Conservation (phyloP, 2,113 vertebrate species). For the Coryphaenoides rupestris region DNA sequence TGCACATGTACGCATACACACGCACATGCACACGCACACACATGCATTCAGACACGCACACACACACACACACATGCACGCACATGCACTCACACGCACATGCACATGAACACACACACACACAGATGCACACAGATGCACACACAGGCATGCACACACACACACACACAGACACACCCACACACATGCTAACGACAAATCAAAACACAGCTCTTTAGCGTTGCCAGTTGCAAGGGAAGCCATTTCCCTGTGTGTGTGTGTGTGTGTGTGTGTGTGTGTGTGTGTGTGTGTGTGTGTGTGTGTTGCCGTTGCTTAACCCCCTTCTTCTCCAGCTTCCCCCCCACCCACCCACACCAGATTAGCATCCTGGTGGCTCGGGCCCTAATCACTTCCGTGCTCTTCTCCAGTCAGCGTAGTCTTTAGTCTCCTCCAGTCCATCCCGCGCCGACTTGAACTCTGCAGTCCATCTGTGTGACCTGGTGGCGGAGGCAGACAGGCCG, state of each 20-base stretch:
- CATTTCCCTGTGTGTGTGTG: slow-evolving; percentile 10
- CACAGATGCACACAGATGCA: slow-evolving; percentile 20
- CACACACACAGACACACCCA: slow-evolving; percentile 6
- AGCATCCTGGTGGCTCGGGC: slow-evolving; percentile 53
- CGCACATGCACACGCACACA: too few relatives aligned
- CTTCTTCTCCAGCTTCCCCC: too few relatives aligned
- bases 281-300: too few relatives aligned
- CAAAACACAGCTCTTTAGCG: slow-evolving; percentile 49
- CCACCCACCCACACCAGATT: slow-evolving; percentile 44
- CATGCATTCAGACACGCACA: slow-evolving; percentile 4
- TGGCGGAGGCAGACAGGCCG: neutral
- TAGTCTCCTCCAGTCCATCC: slow-evolving; percentile 34
- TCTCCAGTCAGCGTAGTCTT: slow-evolving; percentile 35
- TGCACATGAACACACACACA: slow-evolving; percentile 4
- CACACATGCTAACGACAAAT: slow-evolving; percentile 27
- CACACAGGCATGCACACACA: slow-evolving; percentile 15
- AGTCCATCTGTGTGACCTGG: slow-evolving; percentile 34
- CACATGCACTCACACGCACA: slow-evolving; percentile 25
- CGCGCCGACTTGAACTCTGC: slow-evolving; percentile 27
- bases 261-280: too few relatives aligned
- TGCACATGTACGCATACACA: slow-evolving; percentile 27
- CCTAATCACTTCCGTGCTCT: slow-evolving; percentile 32
- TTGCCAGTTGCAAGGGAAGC: slow-evolving; percentile 22
- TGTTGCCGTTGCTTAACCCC: slow-evolving; percentile 47
- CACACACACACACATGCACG: slow-evolving; percentile 39